Evolutionary conservation across 1,140 invertebrate species (phyloP), one percentile per base, ranked within the genome.

Genomic region (Drosophila willistoni): DNA sequence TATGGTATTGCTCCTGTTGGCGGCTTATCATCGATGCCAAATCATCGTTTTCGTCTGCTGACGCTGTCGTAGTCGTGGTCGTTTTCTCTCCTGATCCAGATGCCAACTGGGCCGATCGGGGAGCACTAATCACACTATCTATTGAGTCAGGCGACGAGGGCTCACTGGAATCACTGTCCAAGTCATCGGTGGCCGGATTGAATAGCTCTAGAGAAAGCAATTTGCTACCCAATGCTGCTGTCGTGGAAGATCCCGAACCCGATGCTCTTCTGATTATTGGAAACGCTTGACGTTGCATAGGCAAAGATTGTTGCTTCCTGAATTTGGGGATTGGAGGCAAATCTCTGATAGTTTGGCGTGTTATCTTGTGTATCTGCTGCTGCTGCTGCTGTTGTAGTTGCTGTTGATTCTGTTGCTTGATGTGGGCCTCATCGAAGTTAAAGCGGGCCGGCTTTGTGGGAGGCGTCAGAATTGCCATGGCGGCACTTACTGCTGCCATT

Each of bases 181-280:
- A 94, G 81, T 98, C 97, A 90, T 98, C 97, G 7, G 95, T 97
- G 83, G 97, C 97, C 1, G 97, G 97, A 93, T 98, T 98, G 81
- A 97, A 98, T 6, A 98, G 92, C 90, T 98, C 97, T 60, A 97
- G 92, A 1, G 96, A 96, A 64, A 97, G 93, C 12, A 97, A 89
- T 64, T 96, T 95, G 0, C 95, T 93, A 63, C 67, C 71, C 14
- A 83, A 65, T 9, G 79, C 68, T 29, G 75, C 93, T 0, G 71
- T 56, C 9, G 67, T 55, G 63, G 93, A 94, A 7, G 71, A 34
- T 0, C 78, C 82, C 1, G 82, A 83, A 1, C 83, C 83, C 2
- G 83, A 86, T 7, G 94, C 94, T 19, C 94, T 90, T 39, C 95
- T 91, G 0, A 95, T 94, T 62, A 95, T 92, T 4, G 95, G 95